Base-by-base conservation (phyloP, 2,888 invertebrate genomes). In the Cephus rjabovi region DNA sequence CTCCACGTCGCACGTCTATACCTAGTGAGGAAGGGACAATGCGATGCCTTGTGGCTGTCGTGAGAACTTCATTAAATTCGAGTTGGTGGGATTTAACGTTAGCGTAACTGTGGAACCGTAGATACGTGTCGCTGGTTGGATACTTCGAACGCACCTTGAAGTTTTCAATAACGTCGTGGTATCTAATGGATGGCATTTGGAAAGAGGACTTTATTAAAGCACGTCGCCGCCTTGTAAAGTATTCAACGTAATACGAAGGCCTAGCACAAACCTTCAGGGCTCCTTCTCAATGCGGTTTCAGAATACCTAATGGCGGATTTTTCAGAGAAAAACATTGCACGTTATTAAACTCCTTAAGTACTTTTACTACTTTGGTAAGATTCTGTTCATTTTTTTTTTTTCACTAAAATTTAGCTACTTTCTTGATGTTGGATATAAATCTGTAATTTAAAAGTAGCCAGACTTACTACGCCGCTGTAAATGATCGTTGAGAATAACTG, bases 161-260 rank as follows among this genome's bases (percentile, higher is more conserved):
- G 56, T 56, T 56, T 56, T 56, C 56, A 56, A 56, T 56, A 56
- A 56, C 56, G 23, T 23, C 56, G 23, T 56, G 56, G 71, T 31
- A 71, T 71, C 71, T 71, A 34, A 71, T 71, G 34, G 71, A 71
- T 71, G 71, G 34, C 71, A 71, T 31, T 71, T 34, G 71, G 71
- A 71, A 71, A 31, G 33, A 71, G 12, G 71, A 71, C 71, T 71
- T 71, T 71, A 71, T 71, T 56, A 56, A 56, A 56, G 56, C 15
- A 23, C 56, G 56, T 56, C 56, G 2, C 56, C 9, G 15, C 12
- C 35, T 35, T 56, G 9, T 56, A 56, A 56, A 56, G 56, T 9
- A 56, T 56, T 23, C 15, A 9, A 23, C 23, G 23, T 9, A 56
- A 56, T 56, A 56, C 56, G 56, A 56, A 56, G 56, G 56, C 56